Percentiles rank a stretch among this genome's conserved stretches.
These are phyloP conservation scores for Hafferia zeledoni DNA, from an alignment of 2,797 vertebrate genomes.

Conservation along the genomic window DNA sequence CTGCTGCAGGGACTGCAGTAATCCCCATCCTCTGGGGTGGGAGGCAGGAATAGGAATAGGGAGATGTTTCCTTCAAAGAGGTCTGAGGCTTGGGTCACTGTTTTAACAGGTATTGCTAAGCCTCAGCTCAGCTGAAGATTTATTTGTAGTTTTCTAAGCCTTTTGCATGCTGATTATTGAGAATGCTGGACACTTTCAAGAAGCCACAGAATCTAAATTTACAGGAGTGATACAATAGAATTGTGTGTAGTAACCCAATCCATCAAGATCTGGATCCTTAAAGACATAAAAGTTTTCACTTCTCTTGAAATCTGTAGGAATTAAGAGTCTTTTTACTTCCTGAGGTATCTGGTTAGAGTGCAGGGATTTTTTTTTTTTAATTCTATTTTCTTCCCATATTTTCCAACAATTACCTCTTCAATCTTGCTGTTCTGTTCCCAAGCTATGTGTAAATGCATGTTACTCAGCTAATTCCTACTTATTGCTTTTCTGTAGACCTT, in stretches of 20 bases:
- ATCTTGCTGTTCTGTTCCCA: not conserved
- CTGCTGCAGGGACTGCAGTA: not conserved
- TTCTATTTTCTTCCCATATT: rapidly evolving
- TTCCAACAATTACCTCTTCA: not conserved
- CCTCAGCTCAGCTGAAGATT: not conserved
- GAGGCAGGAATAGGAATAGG: not conserved
- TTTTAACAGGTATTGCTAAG: not conserved
- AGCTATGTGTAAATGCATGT: not conserved
- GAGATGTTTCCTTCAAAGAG: not conserved
- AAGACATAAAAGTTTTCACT: not conserved
- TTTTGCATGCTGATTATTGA: not conserved
- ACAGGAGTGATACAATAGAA: not conserved
- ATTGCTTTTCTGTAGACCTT: not conserved
- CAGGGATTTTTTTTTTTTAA: not conserved
- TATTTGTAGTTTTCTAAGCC: not conserved
- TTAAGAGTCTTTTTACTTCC: not conserved
- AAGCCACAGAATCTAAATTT: not conserved
- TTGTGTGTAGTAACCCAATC: not conserved
- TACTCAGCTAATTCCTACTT: not conserved
- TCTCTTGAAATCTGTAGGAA: not conserved
- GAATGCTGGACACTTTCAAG: not conserved
- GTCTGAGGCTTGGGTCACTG: not conserved
- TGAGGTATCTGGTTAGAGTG: not conserved
- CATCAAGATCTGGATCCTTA: not conserved
- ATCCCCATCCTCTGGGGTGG: not conserved